phyloP scores from a whole-genome alignment of 2,113 vertebrate species.

The Marcusenius ussheri region DNA sequence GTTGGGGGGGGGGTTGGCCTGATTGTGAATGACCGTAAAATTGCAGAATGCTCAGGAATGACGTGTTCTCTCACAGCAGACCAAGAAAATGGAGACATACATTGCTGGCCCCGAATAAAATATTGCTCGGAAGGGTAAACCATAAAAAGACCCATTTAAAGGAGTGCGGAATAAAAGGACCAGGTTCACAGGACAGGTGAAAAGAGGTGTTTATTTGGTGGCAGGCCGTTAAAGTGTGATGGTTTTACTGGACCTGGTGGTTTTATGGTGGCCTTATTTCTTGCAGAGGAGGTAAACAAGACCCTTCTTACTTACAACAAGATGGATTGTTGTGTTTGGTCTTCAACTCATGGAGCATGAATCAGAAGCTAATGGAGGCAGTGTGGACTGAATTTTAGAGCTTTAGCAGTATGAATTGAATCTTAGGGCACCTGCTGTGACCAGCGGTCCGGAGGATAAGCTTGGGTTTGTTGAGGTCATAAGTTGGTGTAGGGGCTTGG shows the following conservation, averaged over 20 bases:
- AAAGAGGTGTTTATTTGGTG: constrained; percentile 20
- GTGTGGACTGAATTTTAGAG: constrained; percentile 37
- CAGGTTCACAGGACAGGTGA: constrained; percentile 23
- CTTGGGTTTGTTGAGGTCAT: neutral
- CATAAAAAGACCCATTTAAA: constrained; percentile 21
- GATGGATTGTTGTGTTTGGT: constrained; percentile 37
- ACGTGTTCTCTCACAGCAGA: constrained; percentile 14
- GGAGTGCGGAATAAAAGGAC: neutral
- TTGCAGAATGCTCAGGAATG: constrained; percentile 11
- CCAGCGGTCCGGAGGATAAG: neutral
- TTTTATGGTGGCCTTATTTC: constrained; percentile 37
- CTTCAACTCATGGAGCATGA: constrained; percentile 31
- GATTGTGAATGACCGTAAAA: neutral
- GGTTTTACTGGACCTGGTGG: constrained; percentile 34
- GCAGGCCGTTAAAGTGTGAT: constrained; percentile 32
- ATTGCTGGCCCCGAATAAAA: constrained; percentile 3
- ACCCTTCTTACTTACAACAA: constrained; percentile 27
- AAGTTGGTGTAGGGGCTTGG: neutral
- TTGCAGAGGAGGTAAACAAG: constrained; percentile 34
- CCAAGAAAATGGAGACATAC: constrained; percentile 9
- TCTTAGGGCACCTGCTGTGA: constrained; percentile 22
- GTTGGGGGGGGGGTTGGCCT: neutral
- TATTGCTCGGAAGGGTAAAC: constrained; percentile 7
- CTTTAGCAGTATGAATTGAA: constrained; percentile 33
- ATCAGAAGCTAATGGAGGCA: constrained; percentile 39